phyloP scores from a whole-genome alignment of 2,888 invertebrate genomes.

The Coremacera marginata region DNA sequence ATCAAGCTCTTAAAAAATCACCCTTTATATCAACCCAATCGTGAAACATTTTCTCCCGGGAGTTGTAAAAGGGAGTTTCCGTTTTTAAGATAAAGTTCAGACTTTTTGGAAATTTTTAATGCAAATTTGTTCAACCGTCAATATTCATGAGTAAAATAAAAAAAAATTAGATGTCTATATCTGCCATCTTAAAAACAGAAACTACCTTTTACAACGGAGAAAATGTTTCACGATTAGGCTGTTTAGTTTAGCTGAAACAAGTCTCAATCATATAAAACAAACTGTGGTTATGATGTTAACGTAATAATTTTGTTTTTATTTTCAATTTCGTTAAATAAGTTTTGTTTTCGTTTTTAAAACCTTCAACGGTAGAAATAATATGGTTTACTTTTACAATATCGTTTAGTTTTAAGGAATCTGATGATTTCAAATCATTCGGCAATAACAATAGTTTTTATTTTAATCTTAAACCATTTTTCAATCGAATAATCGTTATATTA shows the following conservation, averaged over 20 bases:
- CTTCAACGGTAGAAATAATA: slow-evolving; percentile 42
- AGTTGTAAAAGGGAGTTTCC: too few relatives aligned
- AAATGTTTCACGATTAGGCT: too few relatives aligned
- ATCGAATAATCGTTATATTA: slow-evolving; percentile 31
- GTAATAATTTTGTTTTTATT: slow-evolving; percentile 32
- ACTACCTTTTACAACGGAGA: too few relatives aligned
- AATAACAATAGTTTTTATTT: slow-evolving; percentile 6
- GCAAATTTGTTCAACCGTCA: too few relatives aligned
- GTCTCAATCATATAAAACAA: background rate
- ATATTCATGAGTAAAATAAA: too few relatives aligned
- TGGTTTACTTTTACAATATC: slow-evolving; percentile 19
- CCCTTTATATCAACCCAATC: too few relatives aligned
- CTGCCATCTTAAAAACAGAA: too few relatives aligned
- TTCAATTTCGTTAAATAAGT: slow-evolving; percentile 26
- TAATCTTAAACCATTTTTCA: slow-evolving; percentile 21
- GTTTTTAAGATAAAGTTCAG: too few relatives aligned
- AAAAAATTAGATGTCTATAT: too few relatives aligned
- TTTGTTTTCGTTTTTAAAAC: slow-evolving; percentile 41
- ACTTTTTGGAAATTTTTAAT: too few relatives aligned
- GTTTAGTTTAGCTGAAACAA: background rate
- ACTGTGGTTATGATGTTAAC: background rate
- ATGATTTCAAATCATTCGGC: slow-evolving; percentile 12
- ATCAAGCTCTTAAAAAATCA: too few relatives aligned
- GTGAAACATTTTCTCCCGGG: too few relatives aligned
- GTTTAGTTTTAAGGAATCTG: background rate